These are phyloP conservation scores for Aphidoletes aphidimyza DNA, from an alignment of 2,888 invertebrate genomes.

Conservation along the genomic window DNA sequence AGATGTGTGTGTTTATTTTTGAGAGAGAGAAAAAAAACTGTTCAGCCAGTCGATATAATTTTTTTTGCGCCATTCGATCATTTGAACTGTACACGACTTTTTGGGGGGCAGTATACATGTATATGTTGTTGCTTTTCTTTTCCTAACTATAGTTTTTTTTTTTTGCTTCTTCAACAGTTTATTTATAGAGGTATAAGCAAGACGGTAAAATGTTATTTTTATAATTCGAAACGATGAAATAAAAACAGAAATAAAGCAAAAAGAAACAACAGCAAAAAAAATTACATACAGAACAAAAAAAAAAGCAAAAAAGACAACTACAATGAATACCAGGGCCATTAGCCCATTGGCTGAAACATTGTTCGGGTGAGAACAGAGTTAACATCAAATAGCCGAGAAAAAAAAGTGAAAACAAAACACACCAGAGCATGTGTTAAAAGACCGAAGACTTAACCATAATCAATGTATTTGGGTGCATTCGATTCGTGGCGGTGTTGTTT, in stretches of 20 bases:
- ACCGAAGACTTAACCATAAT: not conserved
- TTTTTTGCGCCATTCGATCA: not conserved
- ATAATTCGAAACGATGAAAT: not conserved
- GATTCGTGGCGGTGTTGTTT: not conserved
- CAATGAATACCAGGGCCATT: not conserved
- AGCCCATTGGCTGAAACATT: no score
- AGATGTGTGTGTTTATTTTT: not conserved
- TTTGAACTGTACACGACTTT: not conserved
- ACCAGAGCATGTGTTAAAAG: not conserved
- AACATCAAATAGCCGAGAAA: not conserved
- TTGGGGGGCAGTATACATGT: no score
- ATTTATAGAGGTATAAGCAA: slow-evolving; percentile 25
- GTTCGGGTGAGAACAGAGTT: not conserved
- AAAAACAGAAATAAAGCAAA: not conserved
- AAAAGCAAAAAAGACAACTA: not conserved
- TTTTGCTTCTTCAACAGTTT: not conserved
- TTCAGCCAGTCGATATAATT: not conserved
- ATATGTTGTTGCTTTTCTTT: not conserved
- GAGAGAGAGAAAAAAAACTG: not conserved
- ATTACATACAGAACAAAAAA: not conserved
- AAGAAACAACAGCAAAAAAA: not conserved
- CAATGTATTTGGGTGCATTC: slow-evolving; percentile 17
- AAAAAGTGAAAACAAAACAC: not conserved
- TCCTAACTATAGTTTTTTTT: not conserved
- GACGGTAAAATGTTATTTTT: slow-evolving; percentile 41